phyloP scores from a whole-genome alignment of 1,140 invertebrate species.

The Tyrophagus putrescentiae region DNA sequence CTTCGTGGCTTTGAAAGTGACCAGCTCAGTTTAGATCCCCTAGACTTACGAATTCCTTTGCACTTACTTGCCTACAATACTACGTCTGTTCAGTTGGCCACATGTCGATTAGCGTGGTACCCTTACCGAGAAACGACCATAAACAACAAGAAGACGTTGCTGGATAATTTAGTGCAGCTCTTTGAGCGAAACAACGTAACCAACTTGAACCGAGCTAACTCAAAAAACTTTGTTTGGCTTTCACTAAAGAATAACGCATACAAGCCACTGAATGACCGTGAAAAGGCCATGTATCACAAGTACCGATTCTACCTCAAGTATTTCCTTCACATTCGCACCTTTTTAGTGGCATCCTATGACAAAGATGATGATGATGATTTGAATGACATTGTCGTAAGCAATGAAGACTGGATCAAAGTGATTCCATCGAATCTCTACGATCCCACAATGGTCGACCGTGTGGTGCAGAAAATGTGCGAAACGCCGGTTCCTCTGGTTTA shows the following conservation, averaged over 20 bases:
- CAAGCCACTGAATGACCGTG: background rate
- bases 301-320: slow-evolving; percentile 3
- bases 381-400: background rate
- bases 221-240: slow-evolving; percentile 17
- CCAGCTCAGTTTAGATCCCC: background rate
- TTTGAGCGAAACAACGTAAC: background rate
- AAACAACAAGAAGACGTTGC: background rate
- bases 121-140: slow-evolving; percentile 4
- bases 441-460: background rate
- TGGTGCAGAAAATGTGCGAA: slow-evolving; percentile 18
- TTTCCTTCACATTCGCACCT: background rate
- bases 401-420: slow-evolving; percentile 8
- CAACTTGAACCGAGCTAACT: background rate
- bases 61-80: slow-evolving; percentile 15
- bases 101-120: slow-evolving; percentile 17
- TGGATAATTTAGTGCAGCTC: background rate
- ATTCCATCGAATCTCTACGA: background rate
- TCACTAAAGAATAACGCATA: background rate
- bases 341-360: slow-evolving; percentile 7
- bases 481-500: slow-evolving; percentile 19
- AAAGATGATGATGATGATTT: slow-evolving; percentile 10
- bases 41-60: background rate
- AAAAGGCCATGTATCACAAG: background rate
- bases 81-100: background rate
- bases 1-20: background rate